Evolutionary conservation across 2,797 vertebrate species (phyloP), one percentile per base, ranked within the genome.

Genomic region (Leucoraja ocellata): DNA sequence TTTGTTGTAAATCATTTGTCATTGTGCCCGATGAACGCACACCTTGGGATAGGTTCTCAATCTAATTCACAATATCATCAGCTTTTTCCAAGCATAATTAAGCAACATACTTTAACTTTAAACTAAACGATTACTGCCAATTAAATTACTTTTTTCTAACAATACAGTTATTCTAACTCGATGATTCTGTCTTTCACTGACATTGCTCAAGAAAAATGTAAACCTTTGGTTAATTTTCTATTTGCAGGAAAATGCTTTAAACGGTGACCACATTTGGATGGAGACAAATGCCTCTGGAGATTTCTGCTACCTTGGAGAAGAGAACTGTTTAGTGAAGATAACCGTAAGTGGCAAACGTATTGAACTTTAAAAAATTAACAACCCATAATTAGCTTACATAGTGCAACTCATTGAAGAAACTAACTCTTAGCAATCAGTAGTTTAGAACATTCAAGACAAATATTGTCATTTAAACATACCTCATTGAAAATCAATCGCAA

Each of bases 231-330:
- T 36, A n/a, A 5, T 88, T 68, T 39, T 65, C 39, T 63, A 28
- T 86, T 79, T 94, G 88, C 96, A 99, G 99, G 99, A 99, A 96
- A 99, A 98, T 86, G 99, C 99, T 0, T 95, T 98, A 94, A 99
- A 98, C 0, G 98, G 99, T 25, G 99, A 99, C 94, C 99, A 99
- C 96, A 95, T 99, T 94, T 99, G 99, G 99, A 96, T 98, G 96
- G 99, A 99, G 95, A 99, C 98, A 14, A 99, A 99, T 76, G 99
- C 98, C 94, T 99, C 98, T 0, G 99, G 99, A 88, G 99, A 99
- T 94, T 97, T 99, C 78, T 99, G 99, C 94, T 99, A 99, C 94
- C 97, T 99, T 46, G 99, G 99, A 25, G 98, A 99, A 94, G 99
- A 99, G 95, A 97, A 97, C 94, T 99, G 99, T 95, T 95, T 98